Conservation (phyloP, 2,797 vertebrate species). For the Myripristis murdjan region DNA sequence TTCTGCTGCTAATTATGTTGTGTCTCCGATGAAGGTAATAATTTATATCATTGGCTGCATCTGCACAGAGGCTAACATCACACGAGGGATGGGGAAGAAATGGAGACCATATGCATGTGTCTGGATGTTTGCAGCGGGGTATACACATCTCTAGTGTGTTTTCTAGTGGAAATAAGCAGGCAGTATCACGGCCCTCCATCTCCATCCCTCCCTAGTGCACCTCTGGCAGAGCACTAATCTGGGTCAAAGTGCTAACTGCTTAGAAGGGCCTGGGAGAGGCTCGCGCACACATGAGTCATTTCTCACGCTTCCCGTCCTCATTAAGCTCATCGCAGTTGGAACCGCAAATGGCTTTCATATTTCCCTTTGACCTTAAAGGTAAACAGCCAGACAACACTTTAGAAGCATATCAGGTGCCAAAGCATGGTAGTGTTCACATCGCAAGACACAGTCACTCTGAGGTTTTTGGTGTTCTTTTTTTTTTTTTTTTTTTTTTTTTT, state of each 20-base stretch:
- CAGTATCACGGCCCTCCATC: constrained; percentile 57
- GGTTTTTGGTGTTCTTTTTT: neutral
- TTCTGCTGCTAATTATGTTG: constrained; percentile 56
- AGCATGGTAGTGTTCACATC: neutral
- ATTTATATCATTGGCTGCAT: constrained; percentile 30
- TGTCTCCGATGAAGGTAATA: constrained; percentile 40
- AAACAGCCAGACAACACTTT: constrained; percentile 42
- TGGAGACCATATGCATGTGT: constrained; percentile 33
- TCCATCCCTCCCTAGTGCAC: constrained; percentile 66
- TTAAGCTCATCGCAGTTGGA: constrained; percentile 61
- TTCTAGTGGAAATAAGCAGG: constrained; percentile 59
- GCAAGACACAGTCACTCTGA: neutral
- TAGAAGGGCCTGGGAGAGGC: constrained; percentile 71
- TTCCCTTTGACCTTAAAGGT: constrained; percentile 59
- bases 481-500: neutral
- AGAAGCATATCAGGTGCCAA: neutral
- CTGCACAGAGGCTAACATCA: constrained; percentile 18
- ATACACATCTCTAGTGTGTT: constrained; percentile 50
- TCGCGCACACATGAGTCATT: constrained; percentile 70
- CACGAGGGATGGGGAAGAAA: constrained; percentile 33
- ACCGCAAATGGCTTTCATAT: constrained; percentile 40
- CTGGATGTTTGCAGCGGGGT: constrained; percentile 9
- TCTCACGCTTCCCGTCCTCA: constrained; percentile 68
- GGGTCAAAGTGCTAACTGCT: constrained; percentile 85
- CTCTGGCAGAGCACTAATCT: constrained; percentile 78